Base-by-base conservation (phyloP, 2,888 invertebrate genomes). In the Hydropsyche betteni region DNA sequence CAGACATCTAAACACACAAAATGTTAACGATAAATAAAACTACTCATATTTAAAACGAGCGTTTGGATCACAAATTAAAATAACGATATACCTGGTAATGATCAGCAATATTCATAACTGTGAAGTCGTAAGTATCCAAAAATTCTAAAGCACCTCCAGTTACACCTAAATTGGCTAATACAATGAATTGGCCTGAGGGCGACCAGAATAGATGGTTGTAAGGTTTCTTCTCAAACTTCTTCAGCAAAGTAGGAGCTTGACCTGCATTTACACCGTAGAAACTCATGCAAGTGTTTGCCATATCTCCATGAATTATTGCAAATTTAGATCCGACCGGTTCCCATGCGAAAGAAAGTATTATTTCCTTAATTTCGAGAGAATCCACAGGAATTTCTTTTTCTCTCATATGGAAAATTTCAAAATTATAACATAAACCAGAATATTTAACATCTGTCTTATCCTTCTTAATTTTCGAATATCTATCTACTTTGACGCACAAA, bases 321-420 rank as follows among this genome's bases (percentile, higher is more conserved):
- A 99, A 99, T 83, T 98, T 98, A 69, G 92, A 94, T 2, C 99
- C 99, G 6, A 96, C 89, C 0, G 99, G 99, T 84, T 99, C 99
- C 99, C 99, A 99, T 0, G 97, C 97, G 83, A 99, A 99, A 0
- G 97, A 96, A 82, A 95, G 93, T 75, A 96, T 95, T 0, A 94
- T 91, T 82, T 95, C 95, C 84, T 99, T 97, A 78, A 97, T 94
- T 85, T 99, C 99, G 0, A 99, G 94, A 10, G 96, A 97, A 84
- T 99, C 99, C 0, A 99, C 98, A 0, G 99, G 99, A 81, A 99
- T 95, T 84, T 97, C 94, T 82, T 98, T 98, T 83, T 99, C 98
- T 74, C 97, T 90, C 93, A 99, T 97, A 83, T 99, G 97, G 89
- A 99, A 99, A 80, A 99, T 95, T 87, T 99, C 99, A 86, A 99